Evolutionary conservation across 2,113 vertebrate genomes (phyloP), one percentile per base, ranked within the genome.

Genomic region (Equus quagga): DNA sequence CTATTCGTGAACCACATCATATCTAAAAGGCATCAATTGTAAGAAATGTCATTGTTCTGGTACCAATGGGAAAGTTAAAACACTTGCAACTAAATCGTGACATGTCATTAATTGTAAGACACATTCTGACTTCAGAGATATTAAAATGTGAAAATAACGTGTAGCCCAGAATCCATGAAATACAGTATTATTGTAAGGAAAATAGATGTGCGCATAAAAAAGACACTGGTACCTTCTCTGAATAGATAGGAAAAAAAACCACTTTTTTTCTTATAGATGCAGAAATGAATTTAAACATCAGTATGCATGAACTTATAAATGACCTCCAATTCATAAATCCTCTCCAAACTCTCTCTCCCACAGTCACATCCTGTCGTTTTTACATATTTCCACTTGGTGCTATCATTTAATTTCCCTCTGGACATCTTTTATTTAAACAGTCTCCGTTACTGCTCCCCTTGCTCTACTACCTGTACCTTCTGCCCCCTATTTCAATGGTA

Each of bases 141-240:
- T 62, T 95, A 86, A 86, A 97, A 72, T 51, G 15, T 89, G 56
- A 94, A 96, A 97, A 73, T 73, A 93, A 60, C 18, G 3, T 21
- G 13, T 41, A 78, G 23, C 23, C 36, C 93, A 82, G 49, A 95
- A 86, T 89, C 64, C 64, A 81, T 31, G 36, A 96, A 93, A 73
- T 60, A 69, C 2, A 7, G 41, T n/a, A 62, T 54, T 75, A 64
- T 75, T 92, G 82, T 72, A 70, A 84, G 60, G 69, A 94, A 97
- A 78, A 64, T 73, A 6, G n/a, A 72, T 82, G n/a, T 49, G 15
- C 65, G 51, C 51, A 54, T 92, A 19, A 51, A 80, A 80, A 93
- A 94, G n/a, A 26, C 26, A 65, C 69, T 76, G 80, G 76, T 73
- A 60, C 76, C 28, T 95, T 95, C 33, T 91, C 60, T 80, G 54